phyloP scores from a whole-genome alignment of 2,888 invertebrate species.

The Cynaeus angustus region DNA sequence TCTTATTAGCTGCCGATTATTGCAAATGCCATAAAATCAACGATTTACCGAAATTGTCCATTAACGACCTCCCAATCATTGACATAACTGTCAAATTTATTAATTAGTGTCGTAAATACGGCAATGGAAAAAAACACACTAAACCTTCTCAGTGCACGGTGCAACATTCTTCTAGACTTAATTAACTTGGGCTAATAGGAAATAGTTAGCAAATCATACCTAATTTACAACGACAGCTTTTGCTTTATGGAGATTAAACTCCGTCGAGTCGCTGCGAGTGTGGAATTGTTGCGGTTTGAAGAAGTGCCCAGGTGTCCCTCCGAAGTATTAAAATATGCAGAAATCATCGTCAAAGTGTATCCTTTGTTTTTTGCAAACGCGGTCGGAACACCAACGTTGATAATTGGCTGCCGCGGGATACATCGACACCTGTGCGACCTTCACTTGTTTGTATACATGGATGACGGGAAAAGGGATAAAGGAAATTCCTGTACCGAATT shows the following conservation, averaged over 20 bases:
- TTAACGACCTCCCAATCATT: constrained; percentile 29
- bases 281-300: constrained; percentile 53
- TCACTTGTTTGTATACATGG: constrained; percentile 44
- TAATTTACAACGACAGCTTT: constrained; percentile 56
- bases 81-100: constrained; percentile 44
- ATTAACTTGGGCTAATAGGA: constrained; percentile 55
- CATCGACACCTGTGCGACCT: constrained; percentile 61
- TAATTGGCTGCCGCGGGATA: constrained; percentile 61
- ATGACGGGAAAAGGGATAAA: constrained; percentile 8
- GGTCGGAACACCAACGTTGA: constrained; percentile 65
- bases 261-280: constrained; percentile 40
- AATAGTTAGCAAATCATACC: constrained; percentile 56
- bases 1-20: constrained; percentile 9
- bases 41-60: constrained; percentile 24
- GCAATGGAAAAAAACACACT: constrained; percentile 1
- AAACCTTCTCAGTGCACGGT: background rate
- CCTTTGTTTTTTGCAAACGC: constrained; percentile 57
- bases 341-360: constrained; percentile 52
- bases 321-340: constrained; percentile 53
- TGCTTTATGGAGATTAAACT: constrained; percentile 56
- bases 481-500: background rate
- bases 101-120: constrained; percentile 35
- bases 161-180: constrained; percentile 45
- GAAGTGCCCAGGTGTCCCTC: constrained; percentile 53
- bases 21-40: background rate